phyloP scores from a whole-genome alignment of 2,113 vertebrate genomes.

The Corythornis vintsioides region DNA sequence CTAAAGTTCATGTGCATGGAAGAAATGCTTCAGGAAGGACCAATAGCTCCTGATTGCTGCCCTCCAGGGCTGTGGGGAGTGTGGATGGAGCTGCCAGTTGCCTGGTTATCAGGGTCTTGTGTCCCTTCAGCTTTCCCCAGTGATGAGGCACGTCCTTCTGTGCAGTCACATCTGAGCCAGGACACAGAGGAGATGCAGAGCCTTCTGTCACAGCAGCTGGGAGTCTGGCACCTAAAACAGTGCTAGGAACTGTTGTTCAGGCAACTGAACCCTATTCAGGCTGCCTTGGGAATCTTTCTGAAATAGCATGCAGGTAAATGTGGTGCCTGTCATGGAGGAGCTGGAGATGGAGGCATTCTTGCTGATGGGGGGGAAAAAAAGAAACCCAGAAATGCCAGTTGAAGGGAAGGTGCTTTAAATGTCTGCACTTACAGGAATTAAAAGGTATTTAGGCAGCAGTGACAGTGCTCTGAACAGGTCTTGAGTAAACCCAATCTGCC shows the following conservation, averaged over 20 bases:
- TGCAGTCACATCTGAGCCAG: slow-evolving; percentile 16
- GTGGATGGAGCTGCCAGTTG: background rate
- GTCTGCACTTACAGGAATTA: background rate
- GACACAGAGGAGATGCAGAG: background rate
- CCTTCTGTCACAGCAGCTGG: slow-evolving; percentile 60
- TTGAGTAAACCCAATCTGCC: background rate
- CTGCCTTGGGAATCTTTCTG: background rate
- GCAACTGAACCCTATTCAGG: background rate
- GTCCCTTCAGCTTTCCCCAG: slow-evolving; percentile 17
- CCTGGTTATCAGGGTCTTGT: background rate
- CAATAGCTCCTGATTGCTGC: background rate
- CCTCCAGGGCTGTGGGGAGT: background rate
- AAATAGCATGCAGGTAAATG: background rate
- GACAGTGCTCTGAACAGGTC: background rate
- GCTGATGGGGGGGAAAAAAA: background rate
- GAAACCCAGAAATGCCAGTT: background rate
- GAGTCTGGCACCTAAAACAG: slow-evolving; percentile 54
- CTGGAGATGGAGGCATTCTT: background rate
- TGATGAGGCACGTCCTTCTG: slow-evolving; percentile 9
- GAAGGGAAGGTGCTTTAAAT: background rate
- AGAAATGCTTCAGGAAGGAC: background rate
- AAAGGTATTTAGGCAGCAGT: background rate
- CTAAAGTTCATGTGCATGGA: fast-evolving
- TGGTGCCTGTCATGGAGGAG: background rate
- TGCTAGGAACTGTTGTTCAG: slow-evolving; percentile 32